Evolutionary conservation across 1,140 invertebrate species (phyloP).

Genomic region (Drosophila seguyi): DNA sequence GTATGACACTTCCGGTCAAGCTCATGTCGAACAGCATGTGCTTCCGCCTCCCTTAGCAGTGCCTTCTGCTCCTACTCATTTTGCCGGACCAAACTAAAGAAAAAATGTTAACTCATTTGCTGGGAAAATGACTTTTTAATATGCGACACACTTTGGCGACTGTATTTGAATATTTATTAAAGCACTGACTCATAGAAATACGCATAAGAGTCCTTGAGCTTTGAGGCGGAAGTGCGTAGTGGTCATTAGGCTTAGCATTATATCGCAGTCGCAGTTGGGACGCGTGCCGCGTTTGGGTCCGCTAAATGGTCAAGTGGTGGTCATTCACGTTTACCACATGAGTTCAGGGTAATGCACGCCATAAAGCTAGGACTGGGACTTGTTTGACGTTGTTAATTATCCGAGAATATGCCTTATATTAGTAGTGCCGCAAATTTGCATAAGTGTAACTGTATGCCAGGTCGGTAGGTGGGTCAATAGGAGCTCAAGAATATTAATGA

Average conservation of each 20-base stretch:
- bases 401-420: constrained; percentile 32
- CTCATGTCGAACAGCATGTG: constrained; percentile 75
- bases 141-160: constrained; percentile 64
- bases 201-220: constrained; percentile 62
- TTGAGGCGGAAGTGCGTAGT: constrained; percentile 67
- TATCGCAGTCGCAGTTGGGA: constrained; percentile 33
- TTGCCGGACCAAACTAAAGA: not conserved
- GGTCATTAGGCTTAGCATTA: constrained; percentile 68
- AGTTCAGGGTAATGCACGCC: constrained; percentile 36
- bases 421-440: constrained; percentile 50
- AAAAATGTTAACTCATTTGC: constrained; percentile 78
- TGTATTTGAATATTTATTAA: constrained; percentile 74
- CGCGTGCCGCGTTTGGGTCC: constrained; percentile 45
- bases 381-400: constrained; percentile 51
- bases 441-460: constrained; percentile 48
- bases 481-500: constrained; percentile 22
- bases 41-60: constrained; percentile 23
- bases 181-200: constrained; percentile 33
- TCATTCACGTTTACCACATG: constrained; percentile 51
- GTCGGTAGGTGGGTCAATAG: constrained; percentile 4
- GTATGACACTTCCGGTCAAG: constrained; percentile 72
- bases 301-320: constrained; percentile 60
- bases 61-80: not conserved
- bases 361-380: constrained; percentile 12
- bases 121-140: constrained; percentile 82